Evolutionary conservation across 2,797 vertebrate species (phyloP).

Genomic region (Thamnophis elegans): DNA sequence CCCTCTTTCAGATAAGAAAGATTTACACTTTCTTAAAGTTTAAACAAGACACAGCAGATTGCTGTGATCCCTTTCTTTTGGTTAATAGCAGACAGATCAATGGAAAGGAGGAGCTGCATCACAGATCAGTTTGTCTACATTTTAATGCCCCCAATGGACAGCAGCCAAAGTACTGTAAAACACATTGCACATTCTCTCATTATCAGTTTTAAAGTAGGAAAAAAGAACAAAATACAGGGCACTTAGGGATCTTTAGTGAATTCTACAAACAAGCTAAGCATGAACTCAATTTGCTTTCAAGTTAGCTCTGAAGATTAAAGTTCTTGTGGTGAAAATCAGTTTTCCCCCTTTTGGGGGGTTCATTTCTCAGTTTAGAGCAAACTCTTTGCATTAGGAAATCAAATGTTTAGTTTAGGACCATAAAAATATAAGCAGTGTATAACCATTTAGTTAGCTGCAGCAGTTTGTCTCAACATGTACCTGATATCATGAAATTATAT

Average conservation of each 20-base stretch:
- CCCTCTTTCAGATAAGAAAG: not conserved
- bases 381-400: not conserved
- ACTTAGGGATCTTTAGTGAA: not conserved
- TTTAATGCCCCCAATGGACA: conserved; percentile 1
- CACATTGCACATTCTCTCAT: not conserved
- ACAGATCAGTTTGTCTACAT: not conserved
- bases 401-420: not conserved
- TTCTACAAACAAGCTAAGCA: not conserved
- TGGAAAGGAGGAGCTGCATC: not conserved
- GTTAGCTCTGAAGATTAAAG: not conserved
- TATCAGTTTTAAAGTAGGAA: not conserved
- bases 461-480: not conserved
- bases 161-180: not conserved
- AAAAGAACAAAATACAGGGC: not conserved
- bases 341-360: not conserved
- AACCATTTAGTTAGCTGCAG: not conserved
- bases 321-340: not conserved
- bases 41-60: not conserved
- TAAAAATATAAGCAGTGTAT: not conserved
- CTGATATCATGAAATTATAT: not conserved
- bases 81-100: not conserved
- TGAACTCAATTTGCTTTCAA: not conserved
- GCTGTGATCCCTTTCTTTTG: not conserved
- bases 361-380: not conserved
- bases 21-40: not conserved